Evolutionary conservation across 2,113 vertebrate species (phyloP), one percentile per base, ranked within the genome.

Genomic region (Microcebus murinus): DNA sequence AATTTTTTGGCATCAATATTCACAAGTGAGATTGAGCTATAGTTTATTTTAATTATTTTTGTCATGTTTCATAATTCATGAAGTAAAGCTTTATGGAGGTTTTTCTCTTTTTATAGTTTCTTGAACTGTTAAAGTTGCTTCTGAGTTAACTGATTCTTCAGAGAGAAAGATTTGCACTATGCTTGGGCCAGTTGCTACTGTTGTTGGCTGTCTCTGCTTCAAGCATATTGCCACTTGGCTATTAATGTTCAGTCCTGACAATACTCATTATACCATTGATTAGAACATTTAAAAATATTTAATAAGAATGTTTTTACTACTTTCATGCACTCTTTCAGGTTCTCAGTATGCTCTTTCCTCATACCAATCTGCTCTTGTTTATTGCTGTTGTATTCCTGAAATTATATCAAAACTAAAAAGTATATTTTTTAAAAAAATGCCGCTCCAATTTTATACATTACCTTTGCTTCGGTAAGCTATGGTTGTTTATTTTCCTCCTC

Each of bases 371-470:
- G 57, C 21, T 96, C 34, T 95, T 82, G 18, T 77, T 94, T 90
- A 45, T 63, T 80, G 63, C 50, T 87, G 25, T 8, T 81, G 14
- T 59, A 71, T 29, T 13, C 10, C 12, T 39, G 29, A 90, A 87
- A 84, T 55, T 80, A 20, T 57, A 87, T 39, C 34, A 63, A 92
- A 90, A 76, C 20, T 71, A 52, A 76, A 95, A 96, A 81, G 36
- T 25, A 36, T 4, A 59, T 13, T 79, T 79, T 84, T 95, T 13
- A 4, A 61, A 42, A 79, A 79, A 79, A 61, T 20, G 63, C n/a
- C 11, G 77, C 61, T 80, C n/a, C 18, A 52, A 4, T 93, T 90
- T 83, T 88, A 39, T 42, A 55, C n/a, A 81, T 74, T 88, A 74
- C 23, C 39, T 50, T n/a, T 94, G 25, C 42, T 73, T 39, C 39